Base-by-base conservation (phyloP, 1,140 invertebrate species). In the Aphidius gifuensis region DNA sequence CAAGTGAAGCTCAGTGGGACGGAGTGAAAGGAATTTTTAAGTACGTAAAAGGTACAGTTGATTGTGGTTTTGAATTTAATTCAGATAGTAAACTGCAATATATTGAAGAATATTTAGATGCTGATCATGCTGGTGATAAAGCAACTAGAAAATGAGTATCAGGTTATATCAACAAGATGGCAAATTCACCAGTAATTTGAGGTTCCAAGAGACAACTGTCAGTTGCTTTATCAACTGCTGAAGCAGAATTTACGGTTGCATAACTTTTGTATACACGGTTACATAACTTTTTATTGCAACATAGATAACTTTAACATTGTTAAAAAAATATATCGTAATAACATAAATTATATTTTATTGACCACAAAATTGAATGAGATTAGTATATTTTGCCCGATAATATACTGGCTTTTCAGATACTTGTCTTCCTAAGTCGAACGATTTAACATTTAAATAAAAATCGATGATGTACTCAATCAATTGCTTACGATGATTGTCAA, bases 231-330 rank as follows among this genome's bases (percentile, higher is more conserved):
- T 51, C 49, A 6, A 76, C 75, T 11, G 81, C 78, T 54, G 80
- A 83, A 61, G 72, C 80, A n/a, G 80, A 84, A 67, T 83, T 81
- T 65, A 71, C 82, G 6, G 75, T 77, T 23, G 58, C 76, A 9
- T 58, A 70, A 39, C 66, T n/a, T n/a, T n/a, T n/a, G n/a, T n/a
- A n/a, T n/a, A n/a, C n/a, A n/a, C n/a, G n/a, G n/a, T n/a, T n/a
- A n/a, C n/a, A n/a, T n/a, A n/a, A n/a, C n/a, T n/a, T n/a, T n/a
- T 16, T 16, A 16, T 16, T 16, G 16, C 16, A 16, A 16, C 16
- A 16, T 0, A 16, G 16, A 16, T 16, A 16, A 16, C 16, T 16
- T 16, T 16, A 16, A 16, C 16, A 1, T 16, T 16, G 16, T 16
- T 16, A 1, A 16, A 16, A 16, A 16, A 16, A 16, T 16, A 16